Conservation (phyloP, 2,113 vertebrate species). For the Nothocercus nigrocapillus region DNA sequence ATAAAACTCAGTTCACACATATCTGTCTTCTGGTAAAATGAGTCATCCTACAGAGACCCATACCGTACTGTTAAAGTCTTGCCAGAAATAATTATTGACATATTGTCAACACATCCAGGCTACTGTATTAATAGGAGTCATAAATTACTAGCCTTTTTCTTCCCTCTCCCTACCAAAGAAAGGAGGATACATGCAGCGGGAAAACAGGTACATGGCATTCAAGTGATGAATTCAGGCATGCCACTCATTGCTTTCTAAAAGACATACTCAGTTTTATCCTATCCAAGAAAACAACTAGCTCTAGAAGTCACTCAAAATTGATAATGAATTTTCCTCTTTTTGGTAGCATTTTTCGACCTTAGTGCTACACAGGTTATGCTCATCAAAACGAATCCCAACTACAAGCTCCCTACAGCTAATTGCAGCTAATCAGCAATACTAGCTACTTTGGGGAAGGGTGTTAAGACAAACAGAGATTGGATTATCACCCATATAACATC, state of each 20-base stretch:
- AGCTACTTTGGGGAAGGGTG: background rate
- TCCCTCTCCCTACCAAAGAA: conserved; percentile 16
- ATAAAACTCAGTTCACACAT: conserved; percentile 75
- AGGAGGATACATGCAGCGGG: background rate
- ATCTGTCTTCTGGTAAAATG: conserved; percentile 80
- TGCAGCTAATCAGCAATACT: background rate
- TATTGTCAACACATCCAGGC: conserved; percentile 75
- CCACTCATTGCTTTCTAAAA: background rate
- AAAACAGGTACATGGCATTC: background rate
- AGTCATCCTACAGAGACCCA: conserved; percentile 70
- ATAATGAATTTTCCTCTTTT: background rate
- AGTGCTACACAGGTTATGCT: background rate
- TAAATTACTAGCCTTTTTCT: conserved; percentile 70
- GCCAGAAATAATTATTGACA: conserved; percentile 81
- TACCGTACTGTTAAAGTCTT: conserved; percentile 38
- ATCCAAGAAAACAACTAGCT: background rate
- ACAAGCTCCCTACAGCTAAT: background rate
- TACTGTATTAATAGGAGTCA: conserved; percentile 70
- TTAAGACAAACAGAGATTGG: background rate
- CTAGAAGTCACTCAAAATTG: background rate
- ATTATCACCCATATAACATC: background rate
- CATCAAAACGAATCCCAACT: background rate
- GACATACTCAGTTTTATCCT: background rate
- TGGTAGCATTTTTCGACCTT: background rate
- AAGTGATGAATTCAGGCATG: background rate